These are phyloP conservation scores for Salvator merianae DNA, from an alignment of 2,113 vertebrate genomes.

Conservation along the genomic window DNA sequence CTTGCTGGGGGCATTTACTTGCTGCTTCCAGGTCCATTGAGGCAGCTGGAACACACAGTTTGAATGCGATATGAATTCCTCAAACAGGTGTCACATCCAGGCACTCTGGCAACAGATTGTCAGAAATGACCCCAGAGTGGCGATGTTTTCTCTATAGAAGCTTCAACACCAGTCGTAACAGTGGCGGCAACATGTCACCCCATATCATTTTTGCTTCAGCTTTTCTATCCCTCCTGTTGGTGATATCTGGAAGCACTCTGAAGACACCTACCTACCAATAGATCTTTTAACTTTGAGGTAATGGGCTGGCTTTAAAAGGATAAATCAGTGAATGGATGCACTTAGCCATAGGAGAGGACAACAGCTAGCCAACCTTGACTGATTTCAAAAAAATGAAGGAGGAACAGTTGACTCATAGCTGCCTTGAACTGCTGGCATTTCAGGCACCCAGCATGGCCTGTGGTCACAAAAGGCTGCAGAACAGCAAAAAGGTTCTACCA, in stretches of 20 bases:
- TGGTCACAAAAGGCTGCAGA: no score
- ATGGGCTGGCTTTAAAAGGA: background rate
- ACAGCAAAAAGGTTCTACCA: no score
- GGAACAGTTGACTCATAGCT: no score
- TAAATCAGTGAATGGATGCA: background rate
- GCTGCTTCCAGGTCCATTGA: no score
- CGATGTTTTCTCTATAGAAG: background rate
- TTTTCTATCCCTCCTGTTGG: background rate
- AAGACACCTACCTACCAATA: background rate
- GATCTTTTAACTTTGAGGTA: background rate
- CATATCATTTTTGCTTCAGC: background rate
- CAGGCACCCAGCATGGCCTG: no score
- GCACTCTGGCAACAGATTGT: background rate
- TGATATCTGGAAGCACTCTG: slow-evolving; percentile 1
- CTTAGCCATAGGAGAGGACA: background rate
- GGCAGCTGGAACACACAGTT: no score
- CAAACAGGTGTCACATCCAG: no score
- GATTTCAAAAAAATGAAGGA: no score
- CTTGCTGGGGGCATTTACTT: no score
- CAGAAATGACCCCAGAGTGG: background rate
- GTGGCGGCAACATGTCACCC: background rate
- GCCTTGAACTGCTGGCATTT: no score
- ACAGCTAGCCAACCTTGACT: no score
- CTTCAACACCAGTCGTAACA: background rate
- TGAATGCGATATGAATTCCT: no score